Percentiles rank a stretch among this genome's conserved stretches.
Conservation (phyloP, 2,888 invertebrate genomes). For the Mythimna albipuncta region DNA sequence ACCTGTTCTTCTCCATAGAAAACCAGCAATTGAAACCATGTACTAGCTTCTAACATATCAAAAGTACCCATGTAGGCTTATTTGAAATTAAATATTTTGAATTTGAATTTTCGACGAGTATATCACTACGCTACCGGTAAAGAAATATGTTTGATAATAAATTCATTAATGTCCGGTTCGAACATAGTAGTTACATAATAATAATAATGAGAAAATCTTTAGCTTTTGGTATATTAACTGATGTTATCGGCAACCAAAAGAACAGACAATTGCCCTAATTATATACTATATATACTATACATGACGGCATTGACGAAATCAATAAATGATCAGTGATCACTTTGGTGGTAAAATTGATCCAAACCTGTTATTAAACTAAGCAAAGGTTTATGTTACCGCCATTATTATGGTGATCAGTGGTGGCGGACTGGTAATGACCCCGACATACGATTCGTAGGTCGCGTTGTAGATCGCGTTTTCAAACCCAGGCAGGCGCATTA, state of each 20-base stretch:
- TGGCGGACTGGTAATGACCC: no score
- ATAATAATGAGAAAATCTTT: background rate
- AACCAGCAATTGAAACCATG: no score
- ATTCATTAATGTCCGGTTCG: background rate
- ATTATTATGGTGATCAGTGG: no score
- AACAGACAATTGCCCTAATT: background rate
- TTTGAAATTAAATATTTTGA: no score
- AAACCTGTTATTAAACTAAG: background rate
- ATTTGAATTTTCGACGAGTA: background rate
- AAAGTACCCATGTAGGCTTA: no score
- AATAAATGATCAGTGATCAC: conserved; percentile 12
- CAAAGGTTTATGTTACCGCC: no score
- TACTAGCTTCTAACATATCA: no score
- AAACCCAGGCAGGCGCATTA: no score
- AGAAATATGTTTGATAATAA: no score
- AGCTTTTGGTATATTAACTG: conserved; percentile 3
- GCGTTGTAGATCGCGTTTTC: no score
- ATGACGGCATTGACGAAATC: background rate
- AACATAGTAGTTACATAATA: background rate
- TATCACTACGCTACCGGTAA: background rate
- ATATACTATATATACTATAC: background rate
- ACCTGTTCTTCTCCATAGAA: no score
- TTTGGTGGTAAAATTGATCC: background rate
- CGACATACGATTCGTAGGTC: no score
- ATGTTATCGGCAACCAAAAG: conserved; percentile 2